Evolutionary conservation across 2,797 vertebrate species (phyloP), one percentile per base, ranked within the genome.

Genomic region (Acanthurus leucopareius): DNA sequence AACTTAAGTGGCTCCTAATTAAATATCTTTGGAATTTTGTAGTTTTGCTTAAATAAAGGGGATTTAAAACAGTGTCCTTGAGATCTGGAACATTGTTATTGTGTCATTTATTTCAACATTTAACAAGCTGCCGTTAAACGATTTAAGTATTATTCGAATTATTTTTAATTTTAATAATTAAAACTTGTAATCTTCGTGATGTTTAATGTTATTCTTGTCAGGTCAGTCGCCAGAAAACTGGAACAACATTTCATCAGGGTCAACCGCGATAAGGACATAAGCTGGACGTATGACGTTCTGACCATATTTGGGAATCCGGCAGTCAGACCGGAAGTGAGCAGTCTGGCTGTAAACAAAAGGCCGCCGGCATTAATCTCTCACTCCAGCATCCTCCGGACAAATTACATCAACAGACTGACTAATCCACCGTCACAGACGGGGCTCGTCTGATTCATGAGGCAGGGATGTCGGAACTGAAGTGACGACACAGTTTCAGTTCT

Each of bases 261-360:
- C 57, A 77, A 10, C 32, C 2, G 0, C 2, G 40, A 2, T 63
- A 49, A 38, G 7, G 0, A 28, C 73, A 0, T 54, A 3, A 56
- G 28, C 76, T 25, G 42, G 8, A 32, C 22, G 45, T 28, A 60
- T 58, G 14, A n/a, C 19, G 28, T 5, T 3, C 28, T 1, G 59
- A 3, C 89, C 88, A 84, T 89, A 91, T 90, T 63, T 54, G 83
- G 86, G 20, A 16, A 71, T 1, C 19, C 15, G 66, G 17, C 15
- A 8, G 57, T n/a, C 6, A 4, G 1, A n/a, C 11, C 71, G 74
- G 82, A 86, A 19, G 0, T 51, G 77, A 63, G 73, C 11, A 47
- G 64, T 7, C 32, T 47, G 54, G 0, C 45, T 0, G 66, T 68
- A 78, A 85, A 88, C 83, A 79, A 82, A 75, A 68, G 14, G 62